Percentiles rank a stretch among this genome's conserved stretches.
Evolutionary conservation across 2,113 vertebrate genomes (phyloP).

Genomic region (Labeo rohita): DNA sequence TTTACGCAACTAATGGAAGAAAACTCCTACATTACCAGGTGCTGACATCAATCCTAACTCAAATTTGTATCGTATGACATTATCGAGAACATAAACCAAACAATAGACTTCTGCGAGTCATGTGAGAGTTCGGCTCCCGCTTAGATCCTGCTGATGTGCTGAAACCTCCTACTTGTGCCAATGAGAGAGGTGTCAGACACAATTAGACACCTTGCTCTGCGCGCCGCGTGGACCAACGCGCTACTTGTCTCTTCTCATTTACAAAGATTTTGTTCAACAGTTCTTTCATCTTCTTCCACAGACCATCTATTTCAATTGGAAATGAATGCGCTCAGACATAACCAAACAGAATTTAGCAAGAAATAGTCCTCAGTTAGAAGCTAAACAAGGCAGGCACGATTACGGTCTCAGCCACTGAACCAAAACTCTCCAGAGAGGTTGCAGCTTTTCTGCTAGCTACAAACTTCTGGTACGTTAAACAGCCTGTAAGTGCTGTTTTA

Average conservation of each 20-base stretch:
- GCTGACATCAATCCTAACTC: constrained; percentile 32
- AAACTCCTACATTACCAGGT: constrained; percentile 23
- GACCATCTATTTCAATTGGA: constrained; percentile 65
- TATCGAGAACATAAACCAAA: constrained; percentile 10
- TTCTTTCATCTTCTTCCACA: constrained; percentile 71
- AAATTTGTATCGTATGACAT: constrained; percentile 2
- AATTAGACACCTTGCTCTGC: constrained; percentile 47
- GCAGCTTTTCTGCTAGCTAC: not conserved
- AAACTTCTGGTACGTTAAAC: not conserved
- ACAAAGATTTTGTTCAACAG: constrained; percentile 66
- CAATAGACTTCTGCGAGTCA: constrained; percentile 13
- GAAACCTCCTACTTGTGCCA: constrained; percentile 47
- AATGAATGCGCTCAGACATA: constrained; percentile 1
- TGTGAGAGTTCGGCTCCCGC: constrained; percentile 8
- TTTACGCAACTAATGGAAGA: constrained; percentile 52
- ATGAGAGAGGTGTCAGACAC: constrained; percentile 53
- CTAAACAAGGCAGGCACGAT: constrained; percentile 25
- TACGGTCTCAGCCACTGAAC: constrained; percentile 15
- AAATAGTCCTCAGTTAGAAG: constrained; percentile 22
- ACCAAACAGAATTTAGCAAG: constrained; percentile 14
- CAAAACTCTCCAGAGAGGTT: not conserved
- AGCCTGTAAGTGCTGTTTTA: not conserved
- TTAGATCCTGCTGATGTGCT: constrained; percentile 35
- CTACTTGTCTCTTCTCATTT: constrained; percentile 75
- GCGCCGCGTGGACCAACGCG: constrained; percentile 67